Percentiles rank a stretch among this genome's conserved stretches.
Conservation (phyloP, 2,113 vertebrate species). For the Natator depressus region DNA sequence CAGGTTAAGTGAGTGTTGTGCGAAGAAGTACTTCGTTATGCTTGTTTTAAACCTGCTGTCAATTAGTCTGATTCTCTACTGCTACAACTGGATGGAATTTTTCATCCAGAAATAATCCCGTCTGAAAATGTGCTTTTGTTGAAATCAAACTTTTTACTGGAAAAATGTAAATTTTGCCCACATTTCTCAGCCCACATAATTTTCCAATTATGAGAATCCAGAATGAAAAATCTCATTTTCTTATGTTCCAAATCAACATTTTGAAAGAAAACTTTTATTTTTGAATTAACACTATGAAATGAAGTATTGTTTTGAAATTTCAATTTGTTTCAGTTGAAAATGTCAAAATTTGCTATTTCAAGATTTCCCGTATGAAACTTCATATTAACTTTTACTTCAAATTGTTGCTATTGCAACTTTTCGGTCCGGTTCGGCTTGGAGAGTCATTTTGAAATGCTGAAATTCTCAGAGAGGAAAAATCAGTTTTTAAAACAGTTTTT, state of each 20-base stretch:
- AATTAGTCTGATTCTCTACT: background rate
- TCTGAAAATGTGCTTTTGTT: background rate
- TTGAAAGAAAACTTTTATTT: background rate
- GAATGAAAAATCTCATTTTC: background rate
- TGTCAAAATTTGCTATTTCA: fast-evolving
- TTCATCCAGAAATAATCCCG: background rate
- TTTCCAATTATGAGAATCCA: background rate
- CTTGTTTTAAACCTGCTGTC: background rate
- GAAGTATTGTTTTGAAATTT: background rate
- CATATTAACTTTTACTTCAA: background rate
- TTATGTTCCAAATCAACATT: no score
- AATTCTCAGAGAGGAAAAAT: background rate
- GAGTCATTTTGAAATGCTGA: no score
- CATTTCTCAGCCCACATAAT: background rate
- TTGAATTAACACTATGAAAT: background rate
- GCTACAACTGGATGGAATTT: background rate
- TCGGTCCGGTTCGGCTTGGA: fast-evolving
- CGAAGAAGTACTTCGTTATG: background rate
- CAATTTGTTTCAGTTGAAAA: fast-evolving
- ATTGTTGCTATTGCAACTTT: background rate
- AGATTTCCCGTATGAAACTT: background rate
- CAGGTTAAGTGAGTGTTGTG: background rate
- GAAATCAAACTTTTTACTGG: background rate
- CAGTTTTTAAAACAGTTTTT: background rate
- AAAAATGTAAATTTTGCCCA: background rate